phyloP scores from a whole-genome alignment of 2,888 invertebrate species.

The Phoronis australis region DNA sequence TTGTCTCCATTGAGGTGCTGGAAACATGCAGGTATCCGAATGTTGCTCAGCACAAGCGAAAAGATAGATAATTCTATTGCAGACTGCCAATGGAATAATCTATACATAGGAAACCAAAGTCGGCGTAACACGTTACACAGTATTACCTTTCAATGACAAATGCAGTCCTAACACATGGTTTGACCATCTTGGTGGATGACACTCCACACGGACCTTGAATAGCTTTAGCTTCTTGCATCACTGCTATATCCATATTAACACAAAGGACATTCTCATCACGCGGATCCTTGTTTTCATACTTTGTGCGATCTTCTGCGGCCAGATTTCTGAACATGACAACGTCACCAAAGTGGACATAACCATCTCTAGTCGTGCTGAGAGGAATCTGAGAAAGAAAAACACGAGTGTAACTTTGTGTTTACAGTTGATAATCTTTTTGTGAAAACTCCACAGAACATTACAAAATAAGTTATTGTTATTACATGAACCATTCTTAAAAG shows the following conservation, averaged over 20 bases:
- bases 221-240: conserved; percentile 20
- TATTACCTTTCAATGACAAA: conserved; percentile 39
- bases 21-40: too few relatives aligned
- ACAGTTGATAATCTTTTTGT: too few relatives aligned
- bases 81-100: too few relatives aligned
- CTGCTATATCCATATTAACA: conserved; percentile 23
- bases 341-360: conserved; percentile 46
- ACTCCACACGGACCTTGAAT: conserved; percentile 24
- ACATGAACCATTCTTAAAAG: too few relatives aligned
- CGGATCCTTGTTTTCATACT: conserved; percentile 27
- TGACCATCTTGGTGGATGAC: conserved; percentile 18
- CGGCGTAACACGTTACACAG: too few relatives aligned
- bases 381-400: conserved; percentile 21
- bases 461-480: too few relatives aligned
- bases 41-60: too few relatives aligned
- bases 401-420: too few relatives aligned
- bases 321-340: conserved; percentile 36
- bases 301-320: conserved; percentile 26
- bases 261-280: conserved; percentile 31
- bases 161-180: conserved; percentile 27
- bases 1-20: not conserved
- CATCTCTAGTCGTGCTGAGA: conserved; percentile 41
- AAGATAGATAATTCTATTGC: too few relatives aligned
- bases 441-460: too few relatives aligned
- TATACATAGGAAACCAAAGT: not conserved